Conservation (phyloP, 2,888 invertebrate species). For the Matsumyia berberina region DNA sequence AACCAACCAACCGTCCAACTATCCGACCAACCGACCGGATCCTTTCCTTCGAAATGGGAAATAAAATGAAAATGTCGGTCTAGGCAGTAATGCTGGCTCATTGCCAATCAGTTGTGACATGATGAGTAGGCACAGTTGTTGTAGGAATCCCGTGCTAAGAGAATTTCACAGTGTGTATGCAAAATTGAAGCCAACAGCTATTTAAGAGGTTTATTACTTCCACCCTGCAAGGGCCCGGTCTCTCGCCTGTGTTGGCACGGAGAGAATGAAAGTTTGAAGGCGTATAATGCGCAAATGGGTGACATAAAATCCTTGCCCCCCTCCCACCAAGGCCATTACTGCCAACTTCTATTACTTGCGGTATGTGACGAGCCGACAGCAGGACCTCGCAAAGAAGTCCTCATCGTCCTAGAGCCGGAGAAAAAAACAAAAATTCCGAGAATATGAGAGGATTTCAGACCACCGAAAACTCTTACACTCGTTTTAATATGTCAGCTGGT, state of each 20-base stretch:
- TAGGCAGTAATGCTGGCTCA: constrained; percentile 74
- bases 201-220: constrained; percentile 73
- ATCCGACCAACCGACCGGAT: constrained; percentile 23
- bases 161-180: constrained; percentile 63
- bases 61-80: constrained; percentile 70
- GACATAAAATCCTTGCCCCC: constrained; percentile 49
- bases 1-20: not conserved
- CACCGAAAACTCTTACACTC: constrained; percentile 11
- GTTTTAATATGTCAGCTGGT: constrained; percentile 25
- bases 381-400: constrained; percentile 36
- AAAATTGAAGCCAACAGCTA: constrained; percentile 73
- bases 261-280: constrained; percentile 39
- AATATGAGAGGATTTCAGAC: constrained; percentile 1
- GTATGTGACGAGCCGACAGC: constrained; percentile 58
- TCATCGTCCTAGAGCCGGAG: not conserved
- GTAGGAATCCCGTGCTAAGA: constrained; percentile 37
- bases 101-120: constrained; percentile 76
- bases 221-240: constrained; percentile 49
- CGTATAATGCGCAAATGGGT: constrained; percentile 59
- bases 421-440: not conserved
- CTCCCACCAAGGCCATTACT: constrained; percentile 62
- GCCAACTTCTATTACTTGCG: constrained; percentile 75
- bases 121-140: constrained; percentile 73
- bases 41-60: constrained; percentile 32
- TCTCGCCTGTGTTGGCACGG: constrained; percentile 10